phyloP scores from a whole-genome alignment of 2,113 vertebrate genomes.

The Mustela lutreola region DNA sequence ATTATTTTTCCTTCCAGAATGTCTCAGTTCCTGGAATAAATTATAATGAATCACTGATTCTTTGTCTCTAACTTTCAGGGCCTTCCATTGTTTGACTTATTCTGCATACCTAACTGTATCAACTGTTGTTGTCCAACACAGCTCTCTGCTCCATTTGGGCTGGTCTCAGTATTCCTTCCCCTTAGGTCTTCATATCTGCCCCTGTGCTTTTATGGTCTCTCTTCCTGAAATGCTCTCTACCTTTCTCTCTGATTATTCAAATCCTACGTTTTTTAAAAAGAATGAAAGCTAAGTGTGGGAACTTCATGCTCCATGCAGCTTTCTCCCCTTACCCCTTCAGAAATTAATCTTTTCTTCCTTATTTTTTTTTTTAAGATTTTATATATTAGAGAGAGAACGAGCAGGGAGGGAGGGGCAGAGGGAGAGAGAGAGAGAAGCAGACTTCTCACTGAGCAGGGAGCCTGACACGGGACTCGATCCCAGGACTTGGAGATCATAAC shows the following conservation, averaged over 20 bases:
- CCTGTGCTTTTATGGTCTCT: neutral
- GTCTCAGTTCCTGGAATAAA: slow-evolving; percentile 49
- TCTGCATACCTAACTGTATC: neutral
- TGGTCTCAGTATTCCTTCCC: neutral
- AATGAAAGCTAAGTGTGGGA: neutral
- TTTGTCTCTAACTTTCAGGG: slow-evolving; percentile 41
- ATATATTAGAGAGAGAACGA: neutral
- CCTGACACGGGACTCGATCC: neutral
- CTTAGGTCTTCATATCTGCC: neutral
- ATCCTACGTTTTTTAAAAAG: neutral
- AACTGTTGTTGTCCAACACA: neutral
- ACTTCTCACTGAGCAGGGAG: neutral
- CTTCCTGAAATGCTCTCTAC: neutral
- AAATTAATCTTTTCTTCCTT: neutral
- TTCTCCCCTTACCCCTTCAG: neutral
- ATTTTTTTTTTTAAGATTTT: neutral
- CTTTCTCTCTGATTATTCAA: slow-evolving; percentile 25
- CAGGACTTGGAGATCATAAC: neutral
- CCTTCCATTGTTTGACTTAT: slow-evolving; percentile 32
- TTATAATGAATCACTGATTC: slow-evolving; percentile 20
- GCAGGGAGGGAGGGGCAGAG: neutral
- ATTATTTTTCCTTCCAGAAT: slow-evolving; percentile 30
- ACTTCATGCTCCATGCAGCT: neutral
- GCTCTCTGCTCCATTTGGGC: neutral
- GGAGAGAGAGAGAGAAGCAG: neutral